phyloP scores from a whole-genome alignment of 2,797 vertebrate genomes.

The Tragopan temminckii region DNA sequence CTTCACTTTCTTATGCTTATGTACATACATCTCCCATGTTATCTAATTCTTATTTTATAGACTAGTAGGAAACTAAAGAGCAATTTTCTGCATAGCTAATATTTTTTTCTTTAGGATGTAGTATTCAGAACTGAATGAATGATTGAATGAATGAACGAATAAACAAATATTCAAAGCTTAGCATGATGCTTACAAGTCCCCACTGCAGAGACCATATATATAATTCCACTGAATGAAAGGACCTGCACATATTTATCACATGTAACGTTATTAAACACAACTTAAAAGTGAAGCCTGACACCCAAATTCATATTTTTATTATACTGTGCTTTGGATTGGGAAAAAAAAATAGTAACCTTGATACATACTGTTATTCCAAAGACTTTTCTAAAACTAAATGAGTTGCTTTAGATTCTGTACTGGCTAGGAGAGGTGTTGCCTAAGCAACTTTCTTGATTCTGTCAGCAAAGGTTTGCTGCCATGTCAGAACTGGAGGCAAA shows the following conservation, averaged over 20 bases:
- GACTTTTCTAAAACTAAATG: background rate
- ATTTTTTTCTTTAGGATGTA: background rate
- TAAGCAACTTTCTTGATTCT: background rate
- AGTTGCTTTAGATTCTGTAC: rapidly evolving
- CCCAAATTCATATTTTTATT: background rate
- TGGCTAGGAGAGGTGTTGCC: background rate
- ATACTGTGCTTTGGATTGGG: background rate
- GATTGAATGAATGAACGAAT: background rate
- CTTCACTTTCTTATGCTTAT: background rate
- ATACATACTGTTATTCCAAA: background rate
- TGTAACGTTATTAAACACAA: background rate
- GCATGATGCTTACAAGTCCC: background rate
- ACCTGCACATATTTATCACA: background rate
- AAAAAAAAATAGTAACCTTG: background rate
- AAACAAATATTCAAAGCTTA: background rate
- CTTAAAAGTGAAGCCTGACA: background rate
- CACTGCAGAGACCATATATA: background rate
- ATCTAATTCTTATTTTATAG: background rate
- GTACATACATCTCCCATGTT: background rate
- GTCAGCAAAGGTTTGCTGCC: background rate
- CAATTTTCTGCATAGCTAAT: background rate
- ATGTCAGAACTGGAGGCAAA: background rate
- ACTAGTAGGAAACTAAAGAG: background rate
- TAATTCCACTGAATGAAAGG: background rate
- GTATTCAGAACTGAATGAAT: background rate